Evolutionary conservation across 2,888 invertebrate species (phyloP).

Genomic region (Strigamia transsilvanica): DNA sequence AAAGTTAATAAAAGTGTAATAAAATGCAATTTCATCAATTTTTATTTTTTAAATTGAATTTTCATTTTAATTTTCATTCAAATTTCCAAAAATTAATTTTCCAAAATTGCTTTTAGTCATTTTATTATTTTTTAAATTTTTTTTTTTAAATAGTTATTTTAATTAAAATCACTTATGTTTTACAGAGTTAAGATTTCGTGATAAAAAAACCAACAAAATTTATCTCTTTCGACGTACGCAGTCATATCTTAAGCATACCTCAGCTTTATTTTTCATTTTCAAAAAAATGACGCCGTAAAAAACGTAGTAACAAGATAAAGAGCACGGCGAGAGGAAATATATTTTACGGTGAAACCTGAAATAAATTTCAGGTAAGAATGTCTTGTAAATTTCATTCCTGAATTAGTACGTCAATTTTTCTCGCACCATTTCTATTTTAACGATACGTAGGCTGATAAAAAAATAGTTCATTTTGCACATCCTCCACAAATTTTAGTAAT

Average conservation of each 20-base stretch:
- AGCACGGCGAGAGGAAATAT: not conserved
- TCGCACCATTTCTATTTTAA: not conserved
- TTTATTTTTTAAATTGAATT: no score
- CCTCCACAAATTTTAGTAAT: not conserved
- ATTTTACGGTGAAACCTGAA: not conserved
- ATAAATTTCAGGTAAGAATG: constrained; percentile 6
- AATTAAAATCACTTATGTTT: no score
- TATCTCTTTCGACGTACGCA: not conserved
- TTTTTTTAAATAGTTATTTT: no score
- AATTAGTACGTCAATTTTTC: not conserved
- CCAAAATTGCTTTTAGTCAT: no score
- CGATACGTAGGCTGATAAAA: not conserved
- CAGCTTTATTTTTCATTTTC: not conserved
- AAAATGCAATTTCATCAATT: no score
- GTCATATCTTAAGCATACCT: no score
- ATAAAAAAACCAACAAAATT: not conserved
- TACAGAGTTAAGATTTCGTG: no score
- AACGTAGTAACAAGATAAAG: not conserved
- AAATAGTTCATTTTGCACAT: not conserved
- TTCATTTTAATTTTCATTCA: no score
- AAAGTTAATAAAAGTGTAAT: not conserved
- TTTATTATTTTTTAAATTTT: no score
- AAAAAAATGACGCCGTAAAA: not conserved
- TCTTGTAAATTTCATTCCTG: not conserved
- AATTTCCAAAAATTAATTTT: no score